phyloP scores from a whole-genome alignment of 2,888 invertebrate genomes.

The Augiades crinisus region DNA sequence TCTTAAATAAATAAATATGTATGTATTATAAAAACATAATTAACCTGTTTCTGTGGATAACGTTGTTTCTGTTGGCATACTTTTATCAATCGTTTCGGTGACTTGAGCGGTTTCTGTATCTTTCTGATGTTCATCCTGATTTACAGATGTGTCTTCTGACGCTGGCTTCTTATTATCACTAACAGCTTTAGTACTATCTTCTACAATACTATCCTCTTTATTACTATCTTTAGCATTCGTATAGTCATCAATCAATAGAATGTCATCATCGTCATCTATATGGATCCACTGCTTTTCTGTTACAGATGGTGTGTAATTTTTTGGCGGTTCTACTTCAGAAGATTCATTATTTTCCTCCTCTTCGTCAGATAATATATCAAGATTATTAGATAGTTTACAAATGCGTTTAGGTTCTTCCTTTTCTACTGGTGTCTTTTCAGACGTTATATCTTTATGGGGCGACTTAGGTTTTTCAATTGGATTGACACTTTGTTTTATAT shows the following conservation, averaged over 20 bases:
- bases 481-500: slow-evolving; percentile 13
- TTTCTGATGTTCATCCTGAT: no score
- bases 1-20: no score
- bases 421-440: slow-evolving; percentile 13
- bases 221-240: slow-evolving; percentile 37
- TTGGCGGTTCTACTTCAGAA: slow-evolving; percentile 22
- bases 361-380: slow-evolving; percentile 68
- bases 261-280: slow-evolving; percentile 68
- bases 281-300: slow-evolving; percentile 54
- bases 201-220: background rate
- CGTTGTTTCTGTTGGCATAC: background rate
- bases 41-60: background rate
- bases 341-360: slow-evolving; percentile 50
- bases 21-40: no score
- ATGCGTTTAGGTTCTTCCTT: slow-evolving; percentile 38
- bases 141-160: background rate
- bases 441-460: background rate
- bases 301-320: slow-evolving; percentile 25
- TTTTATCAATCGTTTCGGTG: slow-evolving; percentile 5
- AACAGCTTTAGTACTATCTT: background rate
- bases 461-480: slow-evolving; percentile 7
- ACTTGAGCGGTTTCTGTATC: slow-evolving; percentile 24
- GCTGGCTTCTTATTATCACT: background rate
- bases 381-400: slow-evolving; percentile 59
- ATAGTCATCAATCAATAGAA: slow-evolving; percentile 70